These are phyloP conservation scores for Ectobius pallidus DNA, from an alignment of 2,888 invertebrate genomes.

Conservation along the genomic window DNA sequence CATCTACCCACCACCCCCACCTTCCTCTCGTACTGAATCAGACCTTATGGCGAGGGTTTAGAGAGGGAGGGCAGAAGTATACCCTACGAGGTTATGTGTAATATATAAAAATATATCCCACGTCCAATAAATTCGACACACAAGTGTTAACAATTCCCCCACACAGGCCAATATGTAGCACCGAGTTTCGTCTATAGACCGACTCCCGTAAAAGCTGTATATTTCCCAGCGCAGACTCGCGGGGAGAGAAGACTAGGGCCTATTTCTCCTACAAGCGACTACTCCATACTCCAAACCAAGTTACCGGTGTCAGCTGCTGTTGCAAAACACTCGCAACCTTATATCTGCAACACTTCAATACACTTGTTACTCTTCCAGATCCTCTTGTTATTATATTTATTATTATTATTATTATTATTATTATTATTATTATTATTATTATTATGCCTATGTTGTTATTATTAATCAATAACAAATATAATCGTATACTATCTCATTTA, in stretches of 20 bases:
- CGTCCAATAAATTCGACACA: conserved; percentile 41
- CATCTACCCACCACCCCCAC: not conserved
- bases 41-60: conserved; percentile 33
- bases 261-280: not conserved
- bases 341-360: not conserved
- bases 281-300: not conserved
- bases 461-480: too few species aligned
- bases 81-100: conserved; percentile 30
- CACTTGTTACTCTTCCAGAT: too few species aligned
- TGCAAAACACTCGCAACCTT: not conserved
- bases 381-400: too few species aligned
- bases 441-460: too few species aligned
- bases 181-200: conserved; percentile 28
- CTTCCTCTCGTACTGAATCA: conserved; percentile 28
- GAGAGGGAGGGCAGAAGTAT: not conserved
- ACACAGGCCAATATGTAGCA: conserved; percentile 37
- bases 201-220: conserved; percentile 20
- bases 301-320: conserved; percentile 10
- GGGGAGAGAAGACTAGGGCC: not conserved
- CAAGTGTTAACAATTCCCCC: conserved; percentile 42
- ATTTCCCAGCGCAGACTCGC: conserved; percentile 5
- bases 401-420: too few species aligned
- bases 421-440: too few species aligned
- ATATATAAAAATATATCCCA: conserved; percentile 37
- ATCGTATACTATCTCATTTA: too few species aligned